A percentile compares a stretch with the other conserved stretches of the same genome.
Evolutionary conservation across 1,140 invertebrate genomes (phyloP).

Genomic region (Penaeus vannamei): DNA sequence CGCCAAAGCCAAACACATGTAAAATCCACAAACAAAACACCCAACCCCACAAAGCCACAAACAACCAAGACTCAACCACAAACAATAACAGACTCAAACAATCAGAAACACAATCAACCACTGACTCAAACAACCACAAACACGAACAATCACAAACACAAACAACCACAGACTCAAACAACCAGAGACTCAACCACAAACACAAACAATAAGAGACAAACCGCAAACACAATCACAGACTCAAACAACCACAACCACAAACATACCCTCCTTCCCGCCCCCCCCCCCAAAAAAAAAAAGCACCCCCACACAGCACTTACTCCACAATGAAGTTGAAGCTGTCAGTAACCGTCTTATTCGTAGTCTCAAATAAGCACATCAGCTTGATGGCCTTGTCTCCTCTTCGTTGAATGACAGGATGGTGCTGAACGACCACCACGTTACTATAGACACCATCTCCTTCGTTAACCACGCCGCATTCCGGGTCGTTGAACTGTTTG

Average conservation of each 20-base stretch:
- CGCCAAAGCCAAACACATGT: background rate
- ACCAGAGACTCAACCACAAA: background rate
- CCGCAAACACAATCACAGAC: too few species aligned
- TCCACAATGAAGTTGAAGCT: slow-evolving; percentile 70
- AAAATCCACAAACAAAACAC: too few species aligned
- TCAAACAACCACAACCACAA: background rate
- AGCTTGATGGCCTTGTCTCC: slow-evolving; percentile 76
- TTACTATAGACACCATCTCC: slow-evolving; percentile 71
- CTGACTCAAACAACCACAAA: background rate
- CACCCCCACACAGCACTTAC: slow-evolving; percentile 67
- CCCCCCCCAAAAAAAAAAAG: background rate
- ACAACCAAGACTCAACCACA: too few species aligned
- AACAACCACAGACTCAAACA: background rate
- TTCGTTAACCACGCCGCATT: slow-evolving; percentile 70
- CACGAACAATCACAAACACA: background rate
- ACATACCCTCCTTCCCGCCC: background rate
- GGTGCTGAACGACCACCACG: slow-evolving; percentile 77
- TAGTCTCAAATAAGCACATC: slow-evolving; percentile 74
- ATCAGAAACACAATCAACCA: background rate
- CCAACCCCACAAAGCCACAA: too few species aligned
- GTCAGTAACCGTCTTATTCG: slow-evolving; percentile 72
- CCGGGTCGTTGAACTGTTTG: slow-evolving; percentile 53
- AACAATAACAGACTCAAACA: background rate
- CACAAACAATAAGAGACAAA: too few species aligned
- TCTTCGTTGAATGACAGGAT: slow-evolving; percentile 77